A percentile compares a stretch with the other conserved stretches of the same genome.
phyloP scores from a whole-genome alignment of 2,888 invertebrate species.

The Syrista parreyssii region DNA sequence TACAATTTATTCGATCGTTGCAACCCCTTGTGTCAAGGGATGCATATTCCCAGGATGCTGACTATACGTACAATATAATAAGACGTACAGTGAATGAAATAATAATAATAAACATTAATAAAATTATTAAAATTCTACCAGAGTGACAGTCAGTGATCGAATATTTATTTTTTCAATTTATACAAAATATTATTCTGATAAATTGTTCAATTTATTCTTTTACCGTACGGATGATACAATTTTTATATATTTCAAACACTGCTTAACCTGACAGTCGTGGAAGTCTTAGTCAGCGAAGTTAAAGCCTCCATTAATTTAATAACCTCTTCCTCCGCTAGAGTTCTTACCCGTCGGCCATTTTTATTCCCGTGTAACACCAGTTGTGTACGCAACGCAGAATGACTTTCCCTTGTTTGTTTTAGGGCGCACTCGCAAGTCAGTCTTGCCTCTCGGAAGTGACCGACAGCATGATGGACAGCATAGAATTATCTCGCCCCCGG shows the following conservation, averaged over 20 bases:
- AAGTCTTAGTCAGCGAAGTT: not conserved
- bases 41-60: not conserved
- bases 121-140: conserved; percentile 1
- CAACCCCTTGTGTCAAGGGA: not conserved
- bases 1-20: not conserved
- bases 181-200: not conserved
- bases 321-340: not conserved
- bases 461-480: conserved; percentile 47
- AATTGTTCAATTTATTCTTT: not conserved
- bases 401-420: conserved; percentile 33
- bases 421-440: conserved; percentile 13
- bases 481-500: conserved; percentile 50
- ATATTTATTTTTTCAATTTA: not conserved
- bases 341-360: conserved; percentile 1
- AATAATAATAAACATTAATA: not conserved
- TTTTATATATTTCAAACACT: not conserved
- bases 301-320: not conserved
- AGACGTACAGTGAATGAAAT: not conserved
- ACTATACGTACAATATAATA: not conserved
- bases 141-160: not conserved
- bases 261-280: not conserved
- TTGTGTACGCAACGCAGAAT: not conserved
- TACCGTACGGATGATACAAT: not conserved
- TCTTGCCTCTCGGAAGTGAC: conserved; percentile 42
- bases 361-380: not conserved